Evolutionary conservation across 64 coral and sea anemone species (phyloP), one percentile per base, ranked within the genome.

Genomic region (Porites lutea): DNA sequence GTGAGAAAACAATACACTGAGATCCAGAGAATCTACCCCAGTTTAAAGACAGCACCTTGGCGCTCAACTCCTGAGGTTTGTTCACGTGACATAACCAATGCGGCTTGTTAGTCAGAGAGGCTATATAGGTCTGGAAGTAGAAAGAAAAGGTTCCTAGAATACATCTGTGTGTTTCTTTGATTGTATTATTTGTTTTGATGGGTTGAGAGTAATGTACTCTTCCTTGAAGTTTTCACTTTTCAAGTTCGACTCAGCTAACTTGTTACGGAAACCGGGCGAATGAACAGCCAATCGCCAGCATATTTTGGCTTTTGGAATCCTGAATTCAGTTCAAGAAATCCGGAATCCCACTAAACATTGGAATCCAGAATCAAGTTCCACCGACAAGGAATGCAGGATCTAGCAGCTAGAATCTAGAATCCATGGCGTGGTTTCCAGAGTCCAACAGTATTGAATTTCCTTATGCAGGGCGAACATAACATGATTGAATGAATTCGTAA

Each of bases 11-110:
- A 47, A 73, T 73, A 44, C 7, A 13, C 8, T 48, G 71, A 14
- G 71, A 73, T 11, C 71, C 71, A 48, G 71, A 73, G 14, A 73
- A 73, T 46, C 48, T 73, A 12, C 71, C 71, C 71, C 71, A 73
- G 37, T 37, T 46, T 46, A 73, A 44, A 73, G 71, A 37, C 71
- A 73, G 44, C 13, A 73, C 71, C 3, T 73, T 73, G 37, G 71
- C 71, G 11, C 71, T 46, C 12, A 73, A 14, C 21, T 45, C 71
- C 37, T 73, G 71, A 13, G 71, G 71, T 73, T 73, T 73, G 71
- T 73, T 73, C 71, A 73, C 71, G 71, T 73, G 71, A 73, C 71
- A 45, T 20, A 73, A 46, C 71, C 71, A 73, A 12, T 73, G 71
- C 3, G 71, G 71, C 9, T 73, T 73, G 71, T 48, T 11, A 8